These are phyloP conservation scores for Embidobia sp. DNA, from an alignment of 2,888 invertebrate genomes.

Conservation along the genomic window DNA sequence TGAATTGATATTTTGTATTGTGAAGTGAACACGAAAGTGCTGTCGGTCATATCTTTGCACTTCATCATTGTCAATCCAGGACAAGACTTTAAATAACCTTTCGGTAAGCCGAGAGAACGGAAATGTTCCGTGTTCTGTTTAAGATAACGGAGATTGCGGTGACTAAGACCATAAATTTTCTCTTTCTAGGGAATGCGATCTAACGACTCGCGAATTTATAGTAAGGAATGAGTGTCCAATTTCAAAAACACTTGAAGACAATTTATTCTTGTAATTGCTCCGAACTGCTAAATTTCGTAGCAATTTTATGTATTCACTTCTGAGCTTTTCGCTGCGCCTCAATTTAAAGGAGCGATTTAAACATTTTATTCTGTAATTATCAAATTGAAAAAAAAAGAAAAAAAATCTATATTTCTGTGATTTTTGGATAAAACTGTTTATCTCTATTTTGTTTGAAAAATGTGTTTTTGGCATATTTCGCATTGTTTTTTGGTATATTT, in stretches of 20 bases:
- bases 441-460: too few relatives aligned
- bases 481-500: too few relatives aligned
- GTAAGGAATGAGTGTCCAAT: conserved; percentile 70
- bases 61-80: conserved; percentile 75
- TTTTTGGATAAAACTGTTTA: too few relatives aligned
- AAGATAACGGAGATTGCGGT: conserved; percentile 77
- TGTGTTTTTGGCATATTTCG: too few relatives aligned
- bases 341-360: too few relatives aligned
- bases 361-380: too few relatives aligned
- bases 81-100: conserved; percentile 69
- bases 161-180: conserved; percentile 72
- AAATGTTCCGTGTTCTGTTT: conserved; percentile 73
- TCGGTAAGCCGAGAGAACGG: conserved; percentile 65
- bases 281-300: conserved; percentile 2
- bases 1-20: conserved; percentile 41
- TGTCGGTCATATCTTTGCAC: conserved; percentile 63
- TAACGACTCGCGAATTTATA: conserved; percentile 72
- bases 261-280: conserved; percentile 68
- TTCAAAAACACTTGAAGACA: conserved; percentile 63
- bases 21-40: conserved; percentile 50
- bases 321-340: neutral
- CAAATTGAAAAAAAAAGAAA: too few relatives aligned
- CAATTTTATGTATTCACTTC: neutral
- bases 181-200: conserved; percentile 64
- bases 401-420: too few relatives aligned